Evolutionary conservation across 2,113 vertebrate genomes (phyloP).

Genomic region (Proterorhinus semilunaris): DNA sequence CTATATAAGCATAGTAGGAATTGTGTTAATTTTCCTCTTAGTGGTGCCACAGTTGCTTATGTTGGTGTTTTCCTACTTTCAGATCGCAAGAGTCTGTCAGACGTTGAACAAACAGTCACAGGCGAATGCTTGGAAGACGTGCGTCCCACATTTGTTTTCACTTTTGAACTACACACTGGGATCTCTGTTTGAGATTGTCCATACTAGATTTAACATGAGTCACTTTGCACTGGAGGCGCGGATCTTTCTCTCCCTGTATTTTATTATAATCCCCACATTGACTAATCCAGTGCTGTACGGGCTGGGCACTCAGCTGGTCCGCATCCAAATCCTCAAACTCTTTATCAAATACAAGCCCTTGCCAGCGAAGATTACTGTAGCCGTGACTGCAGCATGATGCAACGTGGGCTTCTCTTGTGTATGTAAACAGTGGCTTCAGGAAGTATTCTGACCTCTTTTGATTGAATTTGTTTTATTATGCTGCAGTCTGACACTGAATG

Average conservation of each 20-base stretch:
- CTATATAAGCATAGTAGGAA: constrained; percentile 37
- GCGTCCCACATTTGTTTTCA: constrained; percentile 70
- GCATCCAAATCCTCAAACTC: constrained; percentile 48
- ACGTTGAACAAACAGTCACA: constrained; percentile 37
- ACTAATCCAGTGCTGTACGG: constrained; percentile 62
- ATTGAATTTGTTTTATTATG: too few relatives aligned
- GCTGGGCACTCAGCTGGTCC: constrained; percentile 45
- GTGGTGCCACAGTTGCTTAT: constrained; percentile 40
- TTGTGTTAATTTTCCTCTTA: background rate
- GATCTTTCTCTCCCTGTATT: constrained; percentile 57
- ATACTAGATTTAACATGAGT: constrained; percentile 49
- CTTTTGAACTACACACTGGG: constrained; percentile 51
- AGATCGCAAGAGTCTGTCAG: constrained; percentile 51
- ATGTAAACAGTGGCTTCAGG: too few relatives aligned
- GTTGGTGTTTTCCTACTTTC: constrained; percentile 60
- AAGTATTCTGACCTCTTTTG: too few relatives aligned
- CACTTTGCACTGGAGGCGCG: constrained; percentile 1
- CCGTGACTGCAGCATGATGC: background rate
- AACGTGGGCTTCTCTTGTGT: too few relatives aligned
- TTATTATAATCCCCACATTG: constrained; percentile 40
- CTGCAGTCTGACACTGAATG: too few relatives aligned
- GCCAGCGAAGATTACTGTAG: constrained; percentile 9
- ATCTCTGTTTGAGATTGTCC: constrained; percentile 41
- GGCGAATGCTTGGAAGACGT: constrained; percentile 67
- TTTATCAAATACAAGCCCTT: constrained; percentile 26